Evolutionary conservation across 2,113 vertebrate species (phyloP).

Genomic region (Ptychochromis oligacanthus): DNA sequence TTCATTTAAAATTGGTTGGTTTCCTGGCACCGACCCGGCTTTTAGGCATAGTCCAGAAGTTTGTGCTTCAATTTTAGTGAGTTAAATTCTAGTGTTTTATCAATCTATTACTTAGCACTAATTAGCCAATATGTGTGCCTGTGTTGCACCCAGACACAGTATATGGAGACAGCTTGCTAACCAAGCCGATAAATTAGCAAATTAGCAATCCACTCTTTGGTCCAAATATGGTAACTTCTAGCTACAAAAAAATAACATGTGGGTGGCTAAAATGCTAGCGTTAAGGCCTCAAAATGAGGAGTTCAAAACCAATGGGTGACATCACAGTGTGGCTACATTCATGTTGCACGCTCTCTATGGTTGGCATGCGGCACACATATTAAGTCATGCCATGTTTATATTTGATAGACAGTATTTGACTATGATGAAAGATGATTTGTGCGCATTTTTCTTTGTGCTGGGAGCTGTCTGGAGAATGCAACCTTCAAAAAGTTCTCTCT

Average conservation of each 20-base stretch:
- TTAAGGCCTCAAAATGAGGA: background rate
- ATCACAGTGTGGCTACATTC: no score
- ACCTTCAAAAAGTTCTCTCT: constrained; percentile 20
- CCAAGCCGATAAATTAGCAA: no score
- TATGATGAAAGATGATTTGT: background rate
- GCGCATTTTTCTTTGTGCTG: background rate
- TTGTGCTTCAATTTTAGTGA: no score
- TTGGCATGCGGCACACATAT: background rate
- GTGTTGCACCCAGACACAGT: no score
- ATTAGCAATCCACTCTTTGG: background rate
- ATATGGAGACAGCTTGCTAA: background rate
- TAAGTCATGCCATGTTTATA: no score
- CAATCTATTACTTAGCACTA: background rate
- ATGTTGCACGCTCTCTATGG: background rate
- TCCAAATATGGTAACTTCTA: background rate
- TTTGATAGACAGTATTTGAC: background rate
- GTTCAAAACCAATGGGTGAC: background rate
- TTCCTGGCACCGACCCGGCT: no score
- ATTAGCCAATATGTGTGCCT: background rate
- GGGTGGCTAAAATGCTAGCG: background rate
- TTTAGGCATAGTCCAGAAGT: no score
- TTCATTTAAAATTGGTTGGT: no score
- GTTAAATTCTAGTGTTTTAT: no score
- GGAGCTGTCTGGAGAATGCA: background rate
- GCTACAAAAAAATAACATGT: background rate